Evolutionary conservation across 1,140 invertebrate species (phyloP), one percentile per base, ranked within the genome.

Genomic region (Drosophila parabipectinata): DNA sequence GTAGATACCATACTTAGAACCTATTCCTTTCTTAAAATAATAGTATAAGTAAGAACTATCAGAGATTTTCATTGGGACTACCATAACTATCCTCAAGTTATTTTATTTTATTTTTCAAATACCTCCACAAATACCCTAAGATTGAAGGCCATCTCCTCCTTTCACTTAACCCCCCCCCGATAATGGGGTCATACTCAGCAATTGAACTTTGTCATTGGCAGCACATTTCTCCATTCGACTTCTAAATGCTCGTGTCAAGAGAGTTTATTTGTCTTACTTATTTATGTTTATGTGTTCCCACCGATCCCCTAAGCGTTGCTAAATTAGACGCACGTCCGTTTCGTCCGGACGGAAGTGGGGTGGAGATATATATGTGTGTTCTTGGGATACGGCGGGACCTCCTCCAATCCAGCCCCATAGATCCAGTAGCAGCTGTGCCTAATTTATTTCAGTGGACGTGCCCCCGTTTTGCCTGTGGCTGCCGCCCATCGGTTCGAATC

Each of bases 381-480:
- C 28, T 18, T 28, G 39, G 41, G 63, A 68, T 69, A 47, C 30
- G 62, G 64, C 30, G 62, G 64, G 62, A 67, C 37, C 64, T 53
- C 48, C 48, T 53, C 48, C 48, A 15, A 45, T 48, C 37, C 18
- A 15, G n/a, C 32, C 32, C 47, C 58, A 18, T 14, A 18, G 9
- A 44, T 12, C 41, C 41, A 69, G 50, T 59, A 81, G 72, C 81
- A 85, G 81, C 81, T 85, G 81, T 75, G 81, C 83, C 81, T 82
- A 87, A 85, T 85, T 85, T 85, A 85, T 85, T 85, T 85, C 62
- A 54, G 79, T 85, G 81, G 83, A 85, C 83, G 81, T 85, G 81
- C 69, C 69, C 73, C 63, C 73, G 61, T 63, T 87, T 61, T 26
- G 48, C 54, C 44, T 57, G 59, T 58, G 47, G 30, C 58, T 48